These are phyloP conservation scores for Rhynchonycteris naso DNA, from an alignment of 2,797 vertebrate genomes.

Conservation along the genomic window DNA sequence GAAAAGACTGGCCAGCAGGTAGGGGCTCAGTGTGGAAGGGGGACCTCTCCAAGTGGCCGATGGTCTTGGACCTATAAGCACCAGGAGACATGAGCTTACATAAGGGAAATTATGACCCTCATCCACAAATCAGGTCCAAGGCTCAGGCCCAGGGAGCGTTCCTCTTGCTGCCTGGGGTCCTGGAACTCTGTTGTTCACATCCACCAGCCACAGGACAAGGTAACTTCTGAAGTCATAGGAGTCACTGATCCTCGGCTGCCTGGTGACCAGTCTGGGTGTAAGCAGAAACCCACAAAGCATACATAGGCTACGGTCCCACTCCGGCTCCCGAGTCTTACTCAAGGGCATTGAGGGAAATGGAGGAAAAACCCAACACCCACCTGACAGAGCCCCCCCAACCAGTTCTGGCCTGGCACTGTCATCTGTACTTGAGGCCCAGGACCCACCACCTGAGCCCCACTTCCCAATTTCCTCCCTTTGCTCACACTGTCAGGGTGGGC, in stretches of 20 bases:
- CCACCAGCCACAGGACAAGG: neutral
- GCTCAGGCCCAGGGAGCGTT: neutral
- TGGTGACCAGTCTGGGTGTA: neutral
- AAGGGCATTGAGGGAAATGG: no score
- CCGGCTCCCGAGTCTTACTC: neutral
- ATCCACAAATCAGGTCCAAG: neutral
- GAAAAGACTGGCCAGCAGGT: accelerated
- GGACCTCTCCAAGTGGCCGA: neutral
- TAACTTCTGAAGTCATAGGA: neutral
- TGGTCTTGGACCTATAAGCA: neutral
- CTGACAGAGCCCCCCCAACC: neutral
- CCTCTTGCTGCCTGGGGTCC: neutral
- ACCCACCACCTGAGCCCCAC: neutral
- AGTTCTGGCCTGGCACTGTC: neutral
- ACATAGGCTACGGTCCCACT: neutral
- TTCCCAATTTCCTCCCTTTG: neutral
- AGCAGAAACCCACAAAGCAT: neutral
- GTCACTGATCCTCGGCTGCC: neutral
- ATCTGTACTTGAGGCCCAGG: neutral
- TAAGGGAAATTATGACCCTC: neutral
- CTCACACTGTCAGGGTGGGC: neutral
- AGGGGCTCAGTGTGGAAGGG: neutral
- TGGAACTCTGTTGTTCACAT: neutral
- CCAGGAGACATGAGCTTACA: neutral
- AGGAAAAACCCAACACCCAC: neutral